phyloP scores from a whole-genome alignment of 2,888 invertebrate species.

The Venusia cambrica region DNA sequence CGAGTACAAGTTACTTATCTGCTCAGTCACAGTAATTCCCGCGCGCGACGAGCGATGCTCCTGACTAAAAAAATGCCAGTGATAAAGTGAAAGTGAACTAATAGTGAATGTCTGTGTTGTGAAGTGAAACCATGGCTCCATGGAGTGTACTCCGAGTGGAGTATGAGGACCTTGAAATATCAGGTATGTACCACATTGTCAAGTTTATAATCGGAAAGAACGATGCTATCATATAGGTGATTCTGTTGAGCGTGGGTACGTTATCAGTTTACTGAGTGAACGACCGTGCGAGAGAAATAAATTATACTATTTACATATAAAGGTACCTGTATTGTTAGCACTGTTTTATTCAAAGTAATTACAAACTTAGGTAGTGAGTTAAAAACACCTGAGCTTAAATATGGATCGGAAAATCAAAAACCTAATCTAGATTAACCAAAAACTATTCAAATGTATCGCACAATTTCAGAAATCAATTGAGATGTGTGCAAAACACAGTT shows the following conservation, averaged over 20 bases:
- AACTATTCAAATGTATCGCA: too few species aligned
- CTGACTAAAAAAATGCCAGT: conserved; percentile 12
- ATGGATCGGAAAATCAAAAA: too few species aligned
- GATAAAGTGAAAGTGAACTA: conserved; percentile 7
- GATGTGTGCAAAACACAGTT: too few species aligned
- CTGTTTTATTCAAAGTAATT: too few species aligned
- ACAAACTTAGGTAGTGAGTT: too few species aligned
- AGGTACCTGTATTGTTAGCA: too few species aligned
- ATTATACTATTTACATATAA: too few species aligned
- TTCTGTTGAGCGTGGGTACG: neutral
- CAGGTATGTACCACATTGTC: conserved; percentile 27
- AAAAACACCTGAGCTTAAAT: too few species aligned
- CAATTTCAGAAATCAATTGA: too few species aligned
- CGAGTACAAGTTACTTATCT: neutral
- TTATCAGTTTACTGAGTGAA: conserved; percentile 4
- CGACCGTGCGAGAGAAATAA: too few species aligned
- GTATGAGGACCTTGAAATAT: conserved; percentile 39
- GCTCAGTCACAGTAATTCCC: conserved; percentile 4
- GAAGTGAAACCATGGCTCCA: conserved; percentile 16
- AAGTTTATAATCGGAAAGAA: neutral
- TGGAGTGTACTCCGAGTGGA: conserved; percentile 18
- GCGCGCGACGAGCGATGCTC: conserved; percentile 6
- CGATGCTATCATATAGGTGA: too few species aligned
- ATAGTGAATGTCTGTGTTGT: conserved; percentile 6
- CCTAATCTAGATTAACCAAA: too few species aligned